Percentiles rank a stretch among this genome's conserved stretches.
Evolutionary conservation across 2,888 invertebrate genomes (phyloP).

Genomic region (Drosophila neotestacea): DNA sequence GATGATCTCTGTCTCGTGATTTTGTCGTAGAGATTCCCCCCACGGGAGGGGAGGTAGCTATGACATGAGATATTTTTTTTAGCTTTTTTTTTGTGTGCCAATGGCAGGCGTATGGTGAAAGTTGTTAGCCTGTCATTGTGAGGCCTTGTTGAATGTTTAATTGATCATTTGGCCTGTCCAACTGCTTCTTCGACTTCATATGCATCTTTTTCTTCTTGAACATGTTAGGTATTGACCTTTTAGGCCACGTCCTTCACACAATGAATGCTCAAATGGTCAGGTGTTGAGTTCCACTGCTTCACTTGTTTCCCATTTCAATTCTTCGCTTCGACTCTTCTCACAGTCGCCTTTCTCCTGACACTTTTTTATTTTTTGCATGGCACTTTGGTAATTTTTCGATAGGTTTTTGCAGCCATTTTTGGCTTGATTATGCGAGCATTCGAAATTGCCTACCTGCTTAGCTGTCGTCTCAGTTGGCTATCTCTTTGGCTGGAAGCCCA

Average conservation of each 20-base stretch:
- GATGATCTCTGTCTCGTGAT: conserved; percentile 22
- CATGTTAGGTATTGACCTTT: conserved; percentile 60
- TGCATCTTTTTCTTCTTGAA: conserved; percentile 1
- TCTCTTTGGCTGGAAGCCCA: conserved; percentile 33
- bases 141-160: conserved; percentile 68
- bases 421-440: conserved; percentile 75
- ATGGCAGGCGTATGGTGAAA: conserved; percentile 60
- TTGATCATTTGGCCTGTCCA: conserved; percentile 58
- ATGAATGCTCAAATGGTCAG: conserved; percentile 25
- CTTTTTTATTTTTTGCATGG: conserved; percentile 30
- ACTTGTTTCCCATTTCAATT: not conserved
- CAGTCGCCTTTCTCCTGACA: conserved; percentile 68
- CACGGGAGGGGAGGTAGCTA: conserved; percentile 16
- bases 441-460: conserved; percentile 52
- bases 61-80: conserved; percentile 36
- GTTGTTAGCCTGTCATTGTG: conserved; percentile 69
- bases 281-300: conserved; percentile 20
- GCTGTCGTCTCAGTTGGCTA: conserved; percentile 7
- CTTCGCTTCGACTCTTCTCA: not conserved
- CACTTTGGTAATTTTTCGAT: conserved; percentile 48
- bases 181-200: conserved; percentile 16
- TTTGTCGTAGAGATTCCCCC: conserved; percentile 27
- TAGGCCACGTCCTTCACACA: conserved; percentile 66
- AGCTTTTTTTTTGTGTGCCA: conserved; percentile 21
- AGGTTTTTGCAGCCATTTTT: conserved; percentile 63